These are phyloP conservation scores for Astropecten irregularis DNA, from an alignment of 53 echinoderm and acorn worm species.

Conservation along the genomic window DNA sequence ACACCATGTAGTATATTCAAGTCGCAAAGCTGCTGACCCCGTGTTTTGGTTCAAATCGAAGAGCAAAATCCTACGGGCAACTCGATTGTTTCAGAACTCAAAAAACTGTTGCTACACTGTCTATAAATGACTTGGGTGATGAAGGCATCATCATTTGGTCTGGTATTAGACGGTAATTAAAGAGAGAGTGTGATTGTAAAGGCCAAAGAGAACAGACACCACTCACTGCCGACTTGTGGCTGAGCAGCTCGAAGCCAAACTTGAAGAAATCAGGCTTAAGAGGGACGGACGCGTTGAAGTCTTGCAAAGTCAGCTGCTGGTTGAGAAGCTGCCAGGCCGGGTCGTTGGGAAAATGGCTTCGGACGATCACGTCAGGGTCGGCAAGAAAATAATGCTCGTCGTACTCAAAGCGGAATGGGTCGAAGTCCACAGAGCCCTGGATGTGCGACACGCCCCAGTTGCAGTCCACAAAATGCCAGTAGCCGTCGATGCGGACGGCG, in stretches of 20 bases:
- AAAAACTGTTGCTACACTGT: too few relatives aligned
- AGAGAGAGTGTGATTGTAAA: too few relatives aligned
- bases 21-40: too few relatives aligned
- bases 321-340: conserved; percentile 83
- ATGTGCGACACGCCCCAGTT: conserved; percentile 99
- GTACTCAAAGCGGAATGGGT: conserved; percentile 98
- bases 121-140: too few relatives aligned
- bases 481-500: conserved; percentile 92
- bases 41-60: too few relatives aligned
- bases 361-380: conserved; percentile 93
- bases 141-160: too few relatives aligned
- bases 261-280: conserved; percentile 88
- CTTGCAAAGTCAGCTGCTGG: conserved; percentile 54
- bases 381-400: conserved; percentile 98
- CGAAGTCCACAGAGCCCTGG: conserved; percentile 81
- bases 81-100: too few relatives aligned
- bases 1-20: too few relatives aligned
- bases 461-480: conserved; percentile 99
- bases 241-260: conserved; percentile 74
- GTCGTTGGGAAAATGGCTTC: conserved; percentile 90
- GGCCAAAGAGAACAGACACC: too few relatives aligned
- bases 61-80: too few relatives aligned
- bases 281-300: conserved; percentile 73
- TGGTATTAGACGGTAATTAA: too few relatives aligned
- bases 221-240: conserved; percentile 60